A percentile compares a stretch with the other conserved stretches of the same genome.
phyloP scores from a whole-genome alignment of 2,113 vertebrate genomes.

The Eudorcas thomsonii region DNA sequence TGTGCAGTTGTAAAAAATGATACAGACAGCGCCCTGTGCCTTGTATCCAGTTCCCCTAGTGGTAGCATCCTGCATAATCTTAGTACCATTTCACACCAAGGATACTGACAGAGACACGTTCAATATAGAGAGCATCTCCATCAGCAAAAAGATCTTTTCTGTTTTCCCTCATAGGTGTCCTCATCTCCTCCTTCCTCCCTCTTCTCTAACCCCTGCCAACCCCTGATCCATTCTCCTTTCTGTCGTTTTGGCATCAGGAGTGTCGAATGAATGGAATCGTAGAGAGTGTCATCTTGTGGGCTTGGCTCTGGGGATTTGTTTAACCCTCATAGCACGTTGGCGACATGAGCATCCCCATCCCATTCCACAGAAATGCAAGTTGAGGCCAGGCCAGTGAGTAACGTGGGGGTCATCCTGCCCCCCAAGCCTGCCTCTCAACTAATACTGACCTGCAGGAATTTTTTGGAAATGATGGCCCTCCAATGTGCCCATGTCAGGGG shows the following conservation, averaged over 20 bases:
- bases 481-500: rapidly evolving
- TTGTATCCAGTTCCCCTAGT: too few relatives aligned
- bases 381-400: not conserved
- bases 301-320: not conserved
- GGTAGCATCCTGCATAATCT: not conserved
- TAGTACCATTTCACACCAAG: not conserved
- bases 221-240: not conserved
- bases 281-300: not conserved
- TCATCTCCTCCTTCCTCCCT: too few relatives aligned
- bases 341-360: not conserved
- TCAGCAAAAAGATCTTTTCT: not conserved
- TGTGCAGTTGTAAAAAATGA: not conserved
- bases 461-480: rapidly evolving
- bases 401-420: rapidly evolving
- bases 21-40: rapidly evolving
- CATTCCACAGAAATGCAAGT: not conserved
- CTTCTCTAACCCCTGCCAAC: not conserved
- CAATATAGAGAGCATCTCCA: not conserved
- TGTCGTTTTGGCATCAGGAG: not conserved
- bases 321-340: not conserved
- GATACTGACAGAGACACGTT: rapidly evolving
- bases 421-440: not conserved
- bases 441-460: not conserved
- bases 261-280: not conserved
- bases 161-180: rapidly evolving